Conservation (phyloP, 2,113 vertebrate genomes). For the Dicaeum eximium region DNA sequence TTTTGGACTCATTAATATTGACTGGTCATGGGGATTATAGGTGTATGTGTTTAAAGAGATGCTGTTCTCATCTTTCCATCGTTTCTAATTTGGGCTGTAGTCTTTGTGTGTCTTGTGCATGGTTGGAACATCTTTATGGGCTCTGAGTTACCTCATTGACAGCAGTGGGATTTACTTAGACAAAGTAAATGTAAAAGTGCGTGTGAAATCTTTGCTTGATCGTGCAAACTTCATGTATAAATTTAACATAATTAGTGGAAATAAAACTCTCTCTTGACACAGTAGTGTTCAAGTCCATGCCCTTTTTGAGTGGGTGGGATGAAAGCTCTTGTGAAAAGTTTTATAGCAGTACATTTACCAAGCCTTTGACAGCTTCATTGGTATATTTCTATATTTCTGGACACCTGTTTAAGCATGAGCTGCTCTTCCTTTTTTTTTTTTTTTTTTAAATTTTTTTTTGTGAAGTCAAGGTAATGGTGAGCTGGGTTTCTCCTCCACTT, state of each 20-base stretch:
- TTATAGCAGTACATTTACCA: neutral
- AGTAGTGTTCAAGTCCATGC: neutral
- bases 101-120: fast-evolving
- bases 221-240: neutral
- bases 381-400: neutral
- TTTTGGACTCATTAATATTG: neutral
- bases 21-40: neutral
- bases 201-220: neutral
- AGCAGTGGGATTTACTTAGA: neutral
- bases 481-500: neutral
- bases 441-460: neutral
- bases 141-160: neutral
- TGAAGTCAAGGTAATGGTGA: neutral
- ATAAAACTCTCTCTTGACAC: neutral
- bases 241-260: neutral
- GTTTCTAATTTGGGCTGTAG: neutral
- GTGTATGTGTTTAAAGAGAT: neutral
- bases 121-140: neutral
- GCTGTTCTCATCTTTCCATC: neutral
- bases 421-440: neutral
- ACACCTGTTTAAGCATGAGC: neutral
- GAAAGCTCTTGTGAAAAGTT: neutral
- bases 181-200: neutral
- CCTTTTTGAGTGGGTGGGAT: neutral
- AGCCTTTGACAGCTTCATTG: neutral